A percentile compares a stretch with the other conserved stretches of the same genome.
Evolutionary conservation across 2,888 invertebrate genomes (phyloP).

Genomic region (Sicus ferrugineus): DNA sequence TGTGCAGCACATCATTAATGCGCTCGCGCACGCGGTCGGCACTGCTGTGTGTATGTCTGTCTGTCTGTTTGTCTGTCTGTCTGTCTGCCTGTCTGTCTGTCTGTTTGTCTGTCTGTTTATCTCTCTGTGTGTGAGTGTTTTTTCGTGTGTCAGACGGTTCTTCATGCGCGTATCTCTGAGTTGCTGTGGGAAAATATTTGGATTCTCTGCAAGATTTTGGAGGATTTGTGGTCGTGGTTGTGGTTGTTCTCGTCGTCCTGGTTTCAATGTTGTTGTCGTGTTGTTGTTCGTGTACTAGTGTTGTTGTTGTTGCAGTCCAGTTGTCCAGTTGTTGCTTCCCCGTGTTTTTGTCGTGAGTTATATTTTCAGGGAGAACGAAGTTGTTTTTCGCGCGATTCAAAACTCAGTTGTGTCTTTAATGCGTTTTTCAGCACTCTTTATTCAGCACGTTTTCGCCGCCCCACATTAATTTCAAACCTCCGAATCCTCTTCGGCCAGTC

Average conservation of each 20-base stretch:
- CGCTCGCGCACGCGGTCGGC: constrained; percentile 56
- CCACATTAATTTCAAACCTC: no score
- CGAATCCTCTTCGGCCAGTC: constrained; percentile 52
- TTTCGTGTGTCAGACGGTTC: background rate
- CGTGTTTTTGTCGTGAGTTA: background rate
- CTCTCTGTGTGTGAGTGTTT: background rate
- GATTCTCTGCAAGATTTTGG: background rate
- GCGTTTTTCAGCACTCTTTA: no score
- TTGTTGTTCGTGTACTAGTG: no score
- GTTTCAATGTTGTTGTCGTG: no score
- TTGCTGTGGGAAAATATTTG: constrained; percentile 22
- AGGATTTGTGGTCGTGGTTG: background rate
- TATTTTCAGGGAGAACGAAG: no score
- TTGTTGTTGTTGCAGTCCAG: no score
- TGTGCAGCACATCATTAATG: constrained; percentile 55
- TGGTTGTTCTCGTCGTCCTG: background rate
- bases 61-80: constrained; percentile 1
- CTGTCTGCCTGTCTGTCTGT: constrained; percentile 8
- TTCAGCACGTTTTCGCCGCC: no score
- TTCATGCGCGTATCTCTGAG: constrained; percentile 3
- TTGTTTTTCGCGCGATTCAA: no score
- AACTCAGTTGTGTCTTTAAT: no score
- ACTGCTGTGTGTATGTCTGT: background rate
- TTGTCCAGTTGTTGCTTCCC: no score
- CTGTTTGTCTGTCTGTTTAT: background rate